Evolutionary conservation across 2,797 vertebrate species (phyloP).

Genomic region (Siniperca scherzeri): DNA sequence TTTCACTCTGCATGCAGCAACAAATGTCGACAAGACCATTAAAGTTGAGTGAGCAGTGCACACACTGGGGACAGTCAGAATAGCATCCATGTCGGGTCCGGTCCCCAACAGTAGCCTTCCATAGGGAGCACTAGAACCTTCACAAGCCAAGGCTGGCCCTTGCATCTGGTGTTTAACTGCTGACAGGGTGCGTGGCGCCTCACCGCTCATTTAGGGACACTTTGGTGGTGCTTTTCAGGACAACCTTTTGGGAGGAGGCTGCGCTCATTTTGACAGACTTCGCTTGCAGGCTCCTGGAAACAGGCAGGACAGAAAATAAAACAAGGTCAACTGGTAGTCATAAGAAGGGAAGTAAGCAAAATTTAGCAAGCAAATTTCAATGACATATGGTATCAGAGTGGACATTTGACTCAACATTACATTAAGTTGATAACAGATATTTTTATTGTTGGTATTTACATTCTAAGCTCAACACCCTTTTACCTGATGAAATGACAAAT

Average conservation of each 20-base stretch:
- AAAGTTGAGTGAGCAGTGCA: constrained; percentile 78
- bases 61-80: constrained; percentile 60
- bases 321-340: background rate
- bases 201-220: constrained; percentile 99
- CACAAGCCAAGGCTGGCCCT: constrained; percentile 74
- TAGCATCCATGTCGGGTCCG: constrained; percentile 74
- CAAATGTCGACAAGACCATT: background rate
- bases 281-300: constrained; percentile 71
- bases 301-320: background rate
- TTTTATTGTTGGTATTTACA: background rate
- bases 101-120: constrained; percentile 77
- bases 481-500: too few relatives aligned
- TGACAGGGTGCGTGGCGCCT: constrained; percentile 90
- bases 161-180: constrained; percentile 78
- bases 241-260: constrained; percentile 95
- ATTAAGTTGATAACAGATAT: background rate
- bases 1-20: background rate
- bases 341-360: accelerated
- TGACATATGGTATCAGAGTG: background rate
- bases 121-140: constrained; percentile 71
- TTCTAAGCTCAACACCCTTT: too few relatives aligned
- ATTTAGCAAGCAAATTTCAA: background rate
- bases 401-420: background rate
- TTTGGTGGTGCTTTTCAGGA: constrained; percentile 99
- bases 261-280: constrained; percentile 90